Evolutionary conservation across 2,113 vertebrate species (phyloP).

Genomic region (Propithecus coquereli): DNA sequence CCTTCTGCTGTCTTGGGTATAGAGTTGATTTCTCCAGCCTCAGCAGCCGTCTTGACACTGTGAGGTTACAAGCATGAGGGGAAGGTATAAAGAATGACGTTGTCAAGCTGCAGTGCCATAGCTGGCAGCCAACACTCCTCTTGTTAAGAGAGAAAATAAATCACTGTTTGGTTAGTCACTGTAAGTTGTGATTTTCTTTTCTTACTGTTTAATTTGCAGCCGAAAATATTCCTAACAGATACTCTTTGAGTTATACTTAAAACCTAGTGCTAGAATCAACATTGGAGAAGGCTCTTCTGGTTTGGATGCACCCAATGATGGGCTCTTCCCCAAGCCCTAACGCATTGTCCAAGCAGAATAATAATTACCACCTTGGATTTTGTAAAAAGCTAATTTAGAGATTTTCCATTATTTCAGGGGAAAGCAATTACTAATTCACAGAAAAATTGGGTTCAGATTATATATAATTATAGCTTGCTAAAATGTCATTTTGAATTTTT

Average conservation of each 20-base stretch:
- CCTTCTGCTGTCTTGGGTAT: not conserved
- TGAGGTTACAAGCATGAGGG: not conserved
- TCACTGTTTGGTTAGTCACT: not conserved
- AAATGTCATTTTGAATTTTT: not conserved
- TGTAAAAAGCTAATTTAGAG: not conserved
- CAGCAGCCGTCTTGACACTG: not conserved
- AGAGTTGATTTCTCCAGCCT: not conserved
- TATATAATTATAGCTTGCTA: not conserved
- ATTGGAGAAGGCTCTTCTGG: not conserved
- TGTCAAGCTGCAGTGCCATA: accelerated
- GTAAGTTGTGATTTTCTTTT: not conserved
- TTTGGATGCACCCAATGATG: not conserved
- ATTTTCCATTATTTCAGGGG: not conserved
- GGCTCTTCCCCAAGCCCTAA: not conserved
- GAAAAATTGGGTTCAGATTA: not conserved
- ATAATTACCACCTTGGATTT: not conserved
- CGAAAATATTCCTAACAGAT: not conserved
- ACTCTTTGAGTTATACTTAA: not conserved
- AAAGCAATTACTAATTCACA: not conserved
- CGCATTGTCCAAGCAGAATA: not conserved
- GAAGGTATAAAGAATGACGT: not conserved
- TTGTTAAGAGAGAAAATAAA: not conserved
- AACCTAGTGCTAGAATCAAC: not conserved
- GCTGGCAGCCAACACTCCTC: too few species aligned
- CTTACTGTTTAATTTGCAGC: not conserved